phyloP scores from a whole-genome alignment of 2,797 vertebrate species.

The Sarcophilus harrisii region DNA sequence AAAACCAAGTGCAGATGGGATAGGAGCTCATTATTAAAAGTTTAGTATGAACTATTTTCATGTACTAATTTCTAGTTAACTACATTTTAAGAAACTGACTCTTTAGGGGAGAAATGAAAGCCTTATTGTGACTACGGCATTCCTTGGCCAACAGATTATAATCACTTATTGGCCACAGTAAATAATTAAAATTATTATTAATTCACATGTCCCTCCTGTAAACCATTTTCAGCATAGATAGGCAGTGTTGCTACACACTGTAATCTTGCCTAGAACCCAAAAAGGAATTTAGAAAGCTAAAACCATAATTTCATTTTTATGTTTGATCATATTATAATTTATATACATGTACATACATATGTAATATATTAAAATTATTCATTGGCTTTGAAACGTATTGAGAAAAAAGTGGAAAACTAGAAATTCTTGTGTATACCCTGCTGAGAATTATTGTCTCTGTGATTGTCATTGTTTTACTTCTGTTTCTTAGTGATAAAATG shows the following conservation, averaged over 20 bases:
- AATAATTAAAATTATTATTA: background rate
- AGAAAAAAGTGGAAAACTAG: constrained; percentile 46
- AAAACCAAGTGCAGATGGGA: background rate
- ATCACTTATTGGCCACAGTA: background rate
- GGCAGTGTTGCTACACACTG: background rate
- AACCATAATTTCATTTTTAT: background rate
- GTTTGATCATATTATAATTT: background rate
- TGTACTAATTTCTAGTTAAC: constrained; percentile 16
- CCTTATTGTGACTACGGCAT: background rate
- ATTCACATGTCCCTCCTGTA: background rate
- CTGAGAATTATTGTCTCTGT: constrained; percentile 44
- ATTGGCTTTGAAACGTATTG: background rate
- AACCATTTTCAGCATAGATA: constrained; percentile 12
- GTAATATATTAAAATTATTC: background rate
- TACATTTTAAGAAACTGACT: constrained; percentile 36
- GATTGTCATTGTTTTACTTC: constrained; percentile 20
- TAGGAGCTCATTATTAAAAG: constrained; percentile 1
- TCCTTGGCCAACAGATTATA: constrained; percentile 16
- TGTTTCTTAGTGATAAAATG: constrained; percentile 21
- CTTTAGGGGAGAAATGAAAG: constrained; percentile 16
- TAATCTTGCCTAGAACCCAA: background rate
- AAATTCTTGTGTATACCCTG: constrained; percentile 13
- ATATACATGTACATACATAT: no score
- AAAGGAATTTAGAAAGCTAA: background rate
- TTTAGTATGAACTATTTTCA: constrained; percentile 33